These are phyloP conservation scores for Myotis findleyi DNA, from an alignment of 2,797 vertebrate species.

Conservation along the genomic window DNA sequence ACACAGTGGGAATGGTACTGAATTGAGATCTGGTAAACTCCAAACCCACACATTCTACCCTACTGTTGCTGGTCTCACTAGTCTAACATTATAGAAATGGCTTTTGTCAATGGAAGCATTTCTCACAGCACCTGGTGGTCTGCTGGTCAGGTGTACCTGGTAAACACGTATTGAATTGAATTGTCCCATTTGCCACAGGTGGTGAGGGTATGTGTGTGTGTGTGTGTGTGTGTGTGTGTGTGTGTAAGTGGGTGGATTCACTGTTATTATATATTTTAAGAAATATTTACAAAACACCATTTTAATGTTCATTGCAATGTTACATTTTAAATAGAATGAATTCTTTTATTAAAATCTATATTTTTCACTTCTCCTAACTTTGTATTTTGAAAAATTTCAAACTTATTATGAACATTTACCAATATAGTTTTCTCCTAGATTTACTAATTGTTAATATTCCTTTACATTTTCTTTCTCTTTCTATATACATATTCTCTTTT, in stretches of 20 bases:
- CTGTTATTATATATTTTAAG: background rate
- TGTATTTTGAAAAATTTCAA: slow-evolving; percentile 15
- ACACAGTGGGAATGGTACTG: background rate
- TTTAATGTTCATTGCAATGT: background rate
- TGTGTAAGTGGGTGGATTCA: background rate
- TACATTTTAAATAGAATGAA: background rate
- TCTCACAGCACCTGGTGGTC: background rate
- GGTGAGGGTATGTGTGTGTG: background rate
- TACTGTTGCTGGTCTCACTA: background rate
- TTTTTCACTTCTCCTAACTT: background rate
- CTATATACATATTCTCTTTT: background rate
- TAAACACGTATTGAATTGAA: too few species aligned
- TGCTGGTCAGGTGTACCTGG: too few species aligned
- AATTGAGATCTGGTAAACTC: background rate
- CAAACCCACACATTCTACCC: background rate
- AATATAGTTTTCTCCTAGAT: background rate
- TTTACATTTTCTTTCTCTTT: background rate
- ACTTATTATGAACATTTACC: background rate
- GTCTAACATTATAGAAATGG: background rate
- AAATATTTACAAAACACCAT: background rate
- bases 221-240: background rate
- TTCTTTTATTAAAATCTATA: background rate
- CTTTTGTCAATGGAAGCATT: background rate
- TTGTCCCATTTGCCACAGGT: too few species aligned
- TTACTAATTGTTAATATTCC: background rate